Conservation (phyloP, 2,888 invertebrate species). For the Pimpla rufipes region DNA sequence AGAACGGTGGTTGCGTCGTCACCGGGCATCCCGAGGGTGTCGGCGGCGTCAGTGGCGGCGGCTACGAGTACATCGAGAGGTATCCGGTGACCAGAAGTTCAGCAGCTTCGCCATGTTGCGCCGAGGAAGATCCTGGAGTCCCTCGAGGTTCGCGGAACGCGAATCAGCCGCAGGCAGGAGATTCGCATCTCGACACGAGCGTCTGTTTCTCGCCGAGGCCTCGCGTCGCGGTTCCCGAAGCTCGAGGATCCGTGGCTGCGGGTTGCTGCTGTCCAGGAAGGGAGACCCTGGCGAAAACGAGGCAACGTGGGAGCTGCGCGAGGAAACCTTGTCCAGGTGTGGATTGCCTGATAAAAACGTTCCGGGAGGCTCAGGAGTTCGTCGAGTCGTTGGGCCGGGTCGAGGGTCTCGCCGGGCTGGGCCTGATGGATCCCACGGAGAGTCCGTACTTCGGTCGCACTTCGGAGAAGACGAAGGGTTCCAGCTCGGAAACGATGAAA, state of each 20-base stretch:
- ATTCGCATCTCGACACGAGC: constrained; percentile 50
- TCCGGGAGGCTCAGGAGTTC: constrained; percentile 80
- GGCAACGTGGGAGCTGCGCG: constrained; percentile 62
- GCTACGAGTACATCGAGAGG: constrained; percentile 43
- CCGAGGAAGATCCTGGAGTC: constrained; percentile 21
- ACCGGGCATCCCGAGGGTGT: constrained; percentile 70
- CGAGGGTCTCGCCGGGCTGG: constrained; percentile 79
- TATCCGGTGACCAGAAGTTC: constrained; percentile 37
- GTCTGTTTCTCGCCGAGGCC: neutral
- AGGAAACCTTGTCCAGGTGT: constrained; percentile 76
- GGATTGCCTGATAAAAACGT: constrained; percentile 78
- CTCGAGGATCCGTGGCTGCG: constrained; percentile 18
- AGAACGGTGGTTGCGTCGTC: constrained; percentile 37
- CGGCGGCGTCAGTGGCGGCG: constrained; percentile 49
- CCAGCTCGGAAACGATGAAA: constrained; percentile 14
- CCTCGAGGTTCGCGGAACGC: neutral
- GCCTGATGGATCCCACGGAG: constrained; percentile 79
- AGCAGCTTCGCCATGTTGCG: neutral
- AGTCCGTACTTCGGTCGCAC: constrained; percentile 80
- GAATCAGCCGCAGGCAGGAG: constrained; percentile 10
- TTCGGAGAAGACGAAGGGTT: constrained; percentile 52
- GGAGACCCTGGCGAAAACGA: constrained; percentile 42
- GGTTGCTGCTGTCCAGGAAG: constrained; percentile 70
- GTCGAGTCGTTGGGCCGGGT: constrained; percentile 80
- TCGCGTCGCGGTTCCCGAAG: neutral